phyloP scores from a whole-genome alignment of 2,888 invertebrate genomes.

The Gymnoscelis rufifasciata region DNA sequence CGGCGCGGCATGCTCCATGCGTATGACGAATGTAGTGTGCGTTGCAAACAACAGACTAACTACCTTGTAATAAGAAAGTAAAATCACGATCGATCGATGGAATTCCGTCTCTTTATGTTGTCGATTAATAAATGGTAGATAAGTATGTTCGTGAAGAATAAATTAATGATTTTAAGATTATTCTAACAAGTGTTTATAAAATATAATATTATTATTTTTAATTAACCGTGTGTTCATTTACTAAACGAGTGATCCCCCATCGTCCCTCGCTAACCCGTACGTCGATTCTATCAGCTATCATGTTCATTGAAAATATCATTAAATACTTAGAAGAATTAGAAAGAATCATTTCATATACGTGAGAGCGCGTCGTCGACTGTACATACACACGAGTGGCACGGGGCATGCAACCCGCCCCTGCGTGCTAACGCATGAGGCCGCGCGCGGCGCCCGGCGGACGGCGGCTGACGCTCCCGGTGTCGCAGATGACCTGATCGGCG shows the following conservation, averaged over 20 bases:
- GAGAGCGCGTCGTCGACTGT: slow-evolving; percentile 32
- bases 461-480: slow-evolving; percentile 44
- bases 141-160: slow-evolving; percentile 76
- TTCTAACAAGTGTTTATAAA: slow-evolving; percentile 80
- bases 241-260: slow-evolving; percentile 63
- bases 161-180: slow-evolving; percentile 78
- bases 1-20: slow-evolving; percentile 19
- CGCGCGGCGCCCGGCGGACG: slow-evolving; percentile 23
- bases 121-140: slow-evolving; percentile 69
- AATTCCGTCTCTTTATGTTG: slow-evolving; percentile 69
- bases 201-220: slow-evolving; percentile 80
- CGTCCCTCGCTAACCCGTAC: slow-evolving; percentile 42
- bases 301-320: slow-evolving; percentile 33
- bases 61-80: slow-evolving; percentile 37
- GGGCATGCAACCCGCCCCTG: slow-evolving; percentile 55
- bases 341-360: slow-evolving; percentile 5
- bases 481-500: slow-evolving; percentile 90
- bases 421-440: slow-evolving; percentile 45
- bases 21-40: slow-evolving; percentile 28
- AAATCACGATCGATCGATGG: slow-evolving; percentile 52
- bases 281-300: slow-evolving; percentile 75
- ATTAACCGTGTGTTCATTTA: slow-evolving; percentile 65
- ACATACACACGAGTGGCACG: slow-evolving; percentile 51
- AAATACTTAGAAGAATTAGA: slow-evolving; percentile 20
- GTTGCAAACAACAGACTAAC: slow-evolving; percentile 30